Base-by-base conservation (phyloP, 2,888 invertebrate genomes). In the Tetheella fluctuosa region DNA sequence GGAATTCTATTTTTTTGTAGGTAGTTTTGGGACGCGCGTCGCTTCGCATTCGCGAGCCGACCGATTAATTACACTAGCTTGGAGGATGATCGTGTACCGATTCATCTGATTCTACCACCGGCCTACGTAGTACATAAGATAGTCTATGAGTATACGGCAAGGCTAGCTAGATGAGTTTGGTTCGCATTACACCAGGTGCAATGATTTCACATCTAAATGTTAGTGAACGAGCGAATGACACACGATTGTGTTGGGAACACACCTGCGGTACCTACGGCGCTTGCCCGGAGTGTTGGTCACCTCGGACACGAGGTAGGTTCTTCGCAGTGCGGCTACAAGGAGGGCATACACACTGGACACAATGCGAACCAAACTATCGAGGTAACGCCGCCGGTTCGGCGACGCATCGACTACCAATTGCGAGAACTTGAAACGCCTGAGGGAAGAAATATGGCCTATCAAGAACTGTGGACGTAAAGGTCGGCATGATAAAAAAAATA, bases 321-420 rank as follows among this genome's bases (percentile, higher is more conserved):
- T 75, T 58, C 78, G 74, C 69, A 85, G 73, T 64, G 81, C 80
- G 59, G 81, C 69, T 64, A 74, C 64, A 72, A 86, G 68, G 75
- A 84, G 77, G 65, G 80, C 71, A 75, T 79, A 86, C 77, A 86
- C 76, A 70, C 82, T 73, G 73, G 81, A 71, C 78, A 84, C 83
- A 73, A 90, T 85, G 85, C 88, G 88, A 85, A 89, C 83, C 86
- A 90, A 85, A 85, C 85, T 85, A 77, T 81, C 81, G 66, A 82
- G 69, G 77, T 74, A 77, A 65, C 72, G 76, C 59, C 71, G 68
- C 70, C 34, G 34, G 34, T 70, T 63, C 69, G 70, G 65, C 62
- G 76, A 54, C 59, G 71, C 66, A 65, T 77, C 82, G 70, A 90
- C 83, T 78, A 87, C 81, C 71, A 90, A 77, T 80, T 91, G 91